Evolutionary conservation across 1,140 invertebrate genomes (phyloP), one percentile per base, ranked within the genome.

Genomic region (Cherax quadricarinatus): DNA sequence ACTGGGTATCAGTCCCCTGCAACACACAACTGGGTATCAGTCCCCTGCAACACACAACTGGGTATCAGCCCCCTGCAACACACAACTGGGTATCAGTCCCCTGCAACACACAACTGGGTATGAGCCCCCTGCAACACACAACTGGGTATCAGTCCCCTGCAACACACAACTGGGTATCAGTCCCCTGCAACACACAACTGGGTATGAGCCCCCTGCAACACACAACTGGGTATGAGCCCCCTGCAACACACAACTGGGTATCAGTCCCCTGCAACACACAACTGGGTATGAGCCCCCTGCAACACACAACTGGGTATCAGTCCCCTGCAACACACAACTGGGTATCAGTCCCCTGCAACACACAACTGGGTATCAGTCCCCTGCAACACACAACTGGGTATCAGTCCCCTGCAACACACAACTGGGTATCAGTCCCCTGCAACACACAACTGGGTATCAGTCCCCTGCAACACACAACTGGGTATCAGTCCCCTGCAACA

Each of bases 1-100:
- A n/a, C n/a, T n/a, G n/a, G n/a, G n/a, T n/a, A n/a, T 80, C 87
- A 49, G 89, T 75, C 16, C n/a, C 30, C 21, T 91, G 80, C 18
- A 66, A 57, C 1, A 82, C 2, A 41, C 2, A 78, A 78, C 30
- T 41, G 30, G 30, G 30, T 41, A 41, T 41, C 30, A 18, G 66
- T 14, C 14, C 66, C 14, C 66, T 18, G 66, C 14, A 70, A 70
- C 14, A 70, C 1, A 18, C 3, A 70, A 70, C 66, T 18, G 14
- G 14, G 14, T n/a, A 70, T 70, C n/a, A 18, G n/a, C 16, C n/a
- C 30, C 21, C 93, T 91, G 80, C 18, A 66, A 57, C 1, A 82
- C 2, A 41, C 2, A 78, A 78, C 30, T 41, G 30, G 30, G 30
- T 41, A 41, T 41, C 30, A 18, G 66, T 14, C 14, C 66, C 14